These are phyloP conservation scores for Drosophila varians DNA, from an alignment of 1,140 invertebrate species.

Conservation along the genomic window DNA sequence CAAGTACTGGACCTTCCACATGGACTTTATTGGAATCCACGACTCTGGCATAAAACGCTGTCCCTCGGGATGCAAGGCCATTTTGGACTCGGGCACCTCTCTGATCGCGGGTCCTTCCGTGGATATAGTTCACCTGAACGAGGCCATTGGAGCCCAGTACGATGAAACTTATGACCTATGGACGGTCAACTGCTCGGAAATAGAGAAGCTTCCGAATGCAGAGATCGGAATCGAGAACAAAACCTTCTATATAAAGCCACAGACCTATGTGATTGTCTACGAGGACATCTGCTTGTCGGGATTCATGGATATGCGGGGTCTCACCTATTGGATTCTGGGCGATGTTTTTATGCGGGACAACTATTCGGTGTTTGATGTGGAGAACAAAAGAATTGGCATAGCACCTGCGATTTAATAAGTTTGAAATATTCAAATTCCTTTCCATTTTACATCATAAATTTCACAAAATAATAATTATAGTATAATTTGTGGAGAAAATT, in stretches of 20 bases:
- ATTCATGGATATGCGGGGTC: slow-evolving; percentile 36
- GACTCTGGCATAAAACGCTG: not conserved
- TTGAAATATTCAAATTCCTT: not conserved
- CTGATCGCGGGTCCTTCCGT: slow-evolving; percentile 89
- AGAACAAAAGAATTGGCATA: slow-evolving; percentile 87
- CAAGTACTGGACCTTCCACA: slow-evolving; percentile 58
- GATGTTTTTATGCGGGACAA: slow-evolving; percentile 88
- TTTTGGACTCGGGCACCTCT: slow-evolving; percentile 90
- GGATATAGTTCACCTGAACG: slow-evolving; percentile 71
- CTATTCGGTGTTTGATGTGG: slow-evolving; percentile 88
- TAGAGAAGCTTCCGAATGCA: not conserved
- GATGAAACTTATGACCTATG: slow-evolving; percentile 20
- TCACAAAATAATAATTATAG: not conserved
- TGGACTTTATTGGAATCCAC: slow-evolving; percentile 27
- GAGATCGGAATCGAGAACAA: slow-evolving; percentile 11
- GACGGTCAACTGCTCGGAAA: slow-evolving; percentile 5
- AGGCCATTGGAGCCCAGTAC: slow-evolving; percentile 32
- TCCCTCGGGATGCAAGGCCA: slow-evolving; percentile 85
- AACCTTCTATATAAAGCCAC: slow-evolving; percentile 22
- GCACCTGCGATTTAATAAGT: slow-evolving; percentile 23
- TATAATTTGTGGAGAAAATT: not conserved
- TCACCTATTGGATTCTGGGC: slow-evolving; percentile 41
- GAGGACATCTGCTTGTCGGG: slow-evolving; percentile 18
- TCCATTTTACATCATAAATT: not conserved
- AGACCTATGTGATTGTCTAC: slow-evolving; percentile 24